Evolutionary conservation across 2,113 vertebrate species (phyloP).

Genomic region (Bagarius yarrelli): DNA sequence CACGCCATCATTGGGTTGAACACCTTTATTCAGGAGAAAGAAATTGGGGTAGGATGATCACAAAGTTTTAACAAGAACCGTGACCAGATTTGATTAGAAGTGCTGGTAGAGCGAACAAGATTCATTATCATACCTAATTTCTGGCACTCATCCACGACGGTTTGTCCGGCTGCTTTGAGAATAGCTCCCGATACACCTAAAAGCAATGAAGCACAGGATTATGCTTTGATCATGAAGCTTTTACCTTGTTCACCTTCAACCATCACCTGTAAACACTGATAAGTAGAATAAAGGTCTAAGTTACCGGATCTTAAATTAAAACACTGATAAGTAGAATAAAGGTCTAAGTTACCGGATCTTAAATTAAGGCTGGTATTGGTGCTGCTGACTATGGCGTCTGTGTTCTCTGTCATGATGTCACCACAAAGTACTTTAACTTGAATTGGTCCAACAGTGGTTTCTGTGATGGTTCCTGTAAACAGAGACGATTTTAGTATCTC

Average conservation of each 20-base stretch:
- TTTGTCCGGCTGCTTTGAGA: slow-evolving; percentile 58
- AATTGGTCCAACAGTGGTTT: slow-evolving; percentile 52
- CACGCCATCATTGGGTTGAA: slow-evolving; percentile 54
- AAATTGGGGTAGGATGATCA: background rate
- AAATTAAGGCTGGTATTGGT: slow-evolving; percentile 58
- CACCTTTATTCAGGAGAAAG: slow-evolving; percentile 38
- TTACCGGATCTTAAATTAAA: slow-evolving; percentile 55
- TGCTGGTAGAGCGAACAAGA: background rate
- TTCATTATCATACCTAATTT: slow-evolving; percentile 49
- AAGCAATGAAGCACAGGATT: background rate
- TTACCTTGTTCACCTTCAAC: background rate
- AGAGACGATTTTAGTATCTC: background rate
- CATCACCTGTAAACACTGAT: background rate
- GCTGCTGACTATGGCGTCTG: slow-evolving; percentile 60
- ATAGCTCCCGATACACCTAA: slow-evolving; percentile 63
- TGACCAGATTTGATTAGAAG: background rate
- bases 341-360: slow-evolving; percentile 44
- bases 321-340: background rate
- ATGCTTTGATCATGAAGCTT: too few species aligned
- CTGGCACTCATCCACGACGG: slow-evolving; percentile 56
- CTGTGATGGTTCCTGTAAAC: slow-evolving; percentile 24
- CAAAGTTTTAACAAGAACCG: background rate
- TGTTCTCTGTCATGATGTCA: slow-evolving; percentile 59
- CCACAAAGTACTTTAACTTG: slow-evolving; percentile 53
- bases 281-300: background rate